A percentile compares a stretch with the other conserved stretches of the same genome.
These are phyloP conservation scores for Ivindomyrus marchei DNA, from an alignment of 2,113 vertebrate species.

Conservation along the genomic window DNA sequence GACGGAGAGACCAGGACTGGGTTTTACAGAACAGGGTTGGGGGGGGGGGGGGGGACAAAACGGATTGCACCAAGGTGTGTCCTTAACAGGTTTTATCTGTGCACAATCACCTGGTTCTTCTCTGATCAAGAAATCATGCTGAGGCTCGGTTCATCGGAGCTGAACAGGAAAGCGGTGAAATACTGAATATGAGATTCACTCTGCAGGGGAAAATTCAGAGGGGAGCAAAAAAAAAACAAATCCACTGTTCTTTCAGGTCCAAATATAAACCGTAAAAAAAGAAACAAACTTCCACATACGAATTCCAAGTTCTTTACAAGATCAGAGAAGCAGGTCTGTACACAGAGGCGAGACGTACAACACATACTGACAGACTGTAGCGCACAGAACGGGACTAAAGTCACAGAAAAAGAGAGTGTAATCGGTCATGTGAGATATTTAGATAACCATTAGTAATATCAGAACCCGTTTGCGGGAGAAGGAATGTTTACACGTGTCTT, in stretches of 20 bases:
- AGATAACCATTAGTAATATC: not conserved
- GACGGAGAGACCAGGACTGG: too few species aligned
- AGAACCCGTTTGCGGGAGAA: not conserved
- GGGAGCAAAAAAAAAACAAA: not conserved
- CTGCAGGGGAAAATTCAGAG: not conserved
- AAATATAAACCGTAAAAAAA: not conserved
- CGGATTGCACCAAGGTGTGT: not conserved
- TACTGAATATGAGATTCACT: not conserved
- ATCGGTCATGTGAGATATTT: not conserved
- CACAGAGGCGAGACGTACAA: not conserved
- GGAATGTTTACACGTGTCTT: not conserved
- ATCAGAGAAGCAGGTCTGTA: not conserved
- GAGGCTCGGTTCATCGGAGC: not conserved
- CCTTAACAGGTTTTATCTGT: not conserved
- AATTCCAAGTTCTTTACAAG: not conserved
- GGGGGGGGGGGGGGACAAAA: not conserved
- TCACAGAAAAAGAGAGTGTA: not conserved
- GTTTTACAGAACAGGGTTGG: too few species aligned
- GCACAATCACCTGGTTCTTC: not conserved
- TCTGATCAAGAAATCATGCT: not conserved
- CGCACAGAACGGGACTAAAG: not conserved
- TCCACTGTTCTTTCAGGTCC: not conserved
- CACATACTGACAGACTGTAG: not conserved
- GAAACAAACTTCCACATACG: not conserved
- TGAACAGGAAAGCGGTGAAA: not conserved